Evolutionary conservation across 2,888 invertebrate species (phyloP).

Genomic region (Spodoptera picta): DNA sequence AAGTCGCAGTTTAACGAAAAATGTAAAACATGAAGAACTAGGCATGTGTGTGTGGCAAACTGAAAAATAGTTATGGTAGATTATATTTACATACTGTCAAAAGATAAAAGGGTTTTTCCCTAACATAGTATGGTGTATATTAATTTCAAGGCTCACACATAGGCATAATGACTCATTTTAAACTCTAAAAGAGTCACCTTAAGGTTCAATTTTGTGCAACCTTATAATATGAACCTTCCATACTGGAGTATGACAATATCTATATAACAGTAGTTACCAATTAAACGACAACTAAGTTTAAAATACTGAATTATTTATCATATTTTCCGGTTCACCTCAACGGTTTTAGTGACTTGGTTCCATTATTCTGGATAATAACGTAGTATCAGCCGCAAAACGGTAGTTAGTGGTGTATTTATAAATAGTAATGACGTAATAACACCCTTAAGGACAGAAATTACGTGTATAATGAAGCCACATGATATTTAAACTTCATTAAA

Average conservation of each 20-base stretch:
- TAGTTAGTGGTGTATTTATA: no score
- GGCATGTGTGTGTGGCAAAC: no score
- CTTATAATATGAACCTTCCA: no score
- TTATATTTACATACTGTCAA: not conserved
- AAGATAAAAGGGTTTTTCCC: constrained; percentile 10
- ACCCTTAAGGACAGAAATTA: no score
- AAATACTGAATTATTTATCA: not conserved
- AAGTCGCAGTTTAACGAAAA: no score
- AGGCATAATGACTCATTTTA: not conserved
- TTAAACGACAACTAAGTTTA: not conserved
- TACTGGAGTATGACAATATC: no score
- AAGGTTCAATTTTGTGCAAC: not conserved
- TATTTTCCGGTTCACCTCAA: not conserved
- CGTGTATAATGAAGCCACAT: no score
- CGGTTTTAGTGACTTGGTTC: no score
- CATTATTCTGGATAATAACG: not conserved
- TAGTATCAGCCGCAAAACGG: no score
- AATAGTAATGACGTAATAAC: not conserved
- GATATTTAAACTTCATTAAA: no score
- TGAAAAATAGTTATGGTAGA: not conserved
- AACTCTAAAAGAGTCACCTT: constrained; percentile 5
- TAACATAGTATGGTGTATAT: not conserved
- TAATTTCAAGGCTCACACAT: constrained; percentile 11
- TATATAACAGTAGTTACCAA: no score
- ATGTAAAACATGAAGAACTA: no score